Evolutionary conservation across 2,113 vertebrate genomes (phyloP), one percentile per base, ranked within the genome.

Genomic region (Osmerus eperlanus): DNA sequence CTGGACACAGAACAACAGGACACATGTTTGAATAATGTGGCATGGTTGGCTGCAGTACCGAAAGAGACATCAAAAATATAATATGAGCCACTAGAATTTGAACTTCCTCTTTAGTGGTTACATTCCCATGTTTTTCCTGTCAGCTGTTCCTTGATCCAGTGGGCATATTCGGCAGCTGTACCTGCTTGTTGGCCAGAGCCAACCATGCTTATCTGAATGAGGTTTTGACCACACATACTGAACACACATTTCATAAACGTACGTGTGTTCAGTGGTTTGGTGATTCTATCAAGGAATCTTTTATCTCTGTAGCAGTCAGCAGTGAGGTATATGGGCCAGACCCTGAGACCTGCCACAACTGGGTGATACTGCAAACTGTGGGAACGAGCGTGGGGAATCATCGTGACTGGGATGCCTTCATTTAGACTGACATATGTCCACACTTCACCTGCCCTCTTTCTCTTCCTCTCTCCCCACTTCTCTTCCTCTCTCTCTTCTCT

Each of bases 151-250:
- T 4, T 64, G 29, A 36, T 64, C 62, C 32, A 36, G 62, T 64
- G 62, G 12, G 12, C 9, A 23, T 60, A 18, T 64, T 64, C 2
- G 32, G 16, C 23, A 1, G 16, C 25, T 64, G 16, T 64, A 18
- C 13, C 15, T 36, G 5, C 28, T 4, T 23, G n/a, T 16, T 0
- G 4, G 36, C 29, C 12, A 3, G 62, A 15, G 11, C 28, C 29
- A 56, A 60, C 21, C 32, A 25, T 70, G 19, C 36, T 23, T 70
- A 69, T 69, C 55, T 5, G n/a, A 56, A 59, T 12, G 29, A 14
- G 16, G 16, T n/a, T 58, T 29, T 58, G 55, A 58, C 28, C 53
- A 36, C 9, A 7, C 7, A 47, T 9, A 56, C n/a, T 47, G 7
- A 54, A 25, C 56, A 15, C 41, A 23, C 55, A 11, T 8, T 2